phyloP scores from a whole-genome alignment of 2,797 vertebrate genomes.

The Myoxocephalus aenaeus region DNA sequence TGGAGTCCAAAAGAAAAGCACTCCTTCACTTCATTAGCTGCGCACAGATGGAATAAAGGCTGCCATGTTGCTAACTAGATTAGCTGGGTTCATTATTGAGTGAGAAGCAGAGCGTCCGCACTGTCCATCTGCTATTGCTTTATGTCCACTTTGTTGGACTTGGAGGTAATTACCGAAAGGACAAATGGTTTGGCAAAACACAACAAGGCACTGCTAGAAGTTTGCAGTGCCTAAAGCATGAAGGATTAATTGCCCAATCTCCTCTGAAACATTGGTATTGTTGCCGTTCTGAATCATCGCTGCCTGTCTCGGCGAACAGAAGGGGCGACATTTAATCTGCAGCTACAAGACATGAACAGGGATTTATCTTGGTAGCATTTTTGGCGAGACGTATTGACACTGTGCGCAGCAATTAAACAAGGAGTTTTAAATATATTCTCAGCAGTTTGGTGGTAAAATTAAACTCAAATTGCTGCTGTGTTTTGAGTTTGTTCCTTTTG shows the following conservation, averaged over 20 bases:
- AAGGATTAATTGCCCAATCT: slow-evolving; percentile 64
- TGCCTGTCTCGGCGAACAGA: slow-evolving; percentile 31
- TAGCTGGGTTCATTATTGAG: slow-evolving; percentile 66
- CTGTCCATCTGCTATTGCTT: slow-evolving; percentile 16
- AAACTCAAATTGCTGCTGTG: background rate
- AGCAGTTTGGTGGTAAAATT: background rate
- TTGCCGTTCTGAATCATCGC: slow-evolving; percentile 37
- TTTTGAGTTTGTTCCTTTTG: background rate
- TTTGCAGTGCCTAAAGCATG: slow-evolving; percentile 33
- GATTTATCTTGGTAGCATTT: slow-evolving; percentile 40
- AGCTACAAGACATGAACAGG: slow-evolving; percentile 5
- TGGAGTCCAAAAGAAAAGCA: slow-evolving; percentile 43
- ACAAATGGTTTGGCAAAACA: slow-evolving; percentile 64
- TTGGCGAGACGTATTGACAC: background rate
- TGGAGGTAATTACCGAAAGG: slow-evolving; percentile 61
- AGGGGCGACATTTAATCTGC: slow-evolving; percentile 33
- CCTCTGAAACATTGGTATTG: slow-evolving; percentile 46
- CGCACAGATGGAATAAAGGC: slow-evolving; percentile 45
- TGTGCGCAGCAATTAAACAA: background rate
- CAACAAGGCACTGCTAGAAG: slow-evolving; percentile 32
- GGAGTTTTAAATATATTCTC: slow-evolving; percentile 1
- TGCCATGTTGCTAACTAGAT: slow-evolving; percentile 59
- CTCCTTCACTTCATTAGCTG: slow-evolving; percentile 50
- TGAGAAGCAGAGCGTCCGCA: slow-evolving; percentile 42
- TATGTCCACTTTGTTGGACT: slow-evolving; percentile 62